A percentile compares a stretch with the other conserved stretches of the same genome.
phyloP scores from a whole-genome alignment of 2,113 vertebrate genomes.

The Tragelaphus strepsiceros region DNA sequence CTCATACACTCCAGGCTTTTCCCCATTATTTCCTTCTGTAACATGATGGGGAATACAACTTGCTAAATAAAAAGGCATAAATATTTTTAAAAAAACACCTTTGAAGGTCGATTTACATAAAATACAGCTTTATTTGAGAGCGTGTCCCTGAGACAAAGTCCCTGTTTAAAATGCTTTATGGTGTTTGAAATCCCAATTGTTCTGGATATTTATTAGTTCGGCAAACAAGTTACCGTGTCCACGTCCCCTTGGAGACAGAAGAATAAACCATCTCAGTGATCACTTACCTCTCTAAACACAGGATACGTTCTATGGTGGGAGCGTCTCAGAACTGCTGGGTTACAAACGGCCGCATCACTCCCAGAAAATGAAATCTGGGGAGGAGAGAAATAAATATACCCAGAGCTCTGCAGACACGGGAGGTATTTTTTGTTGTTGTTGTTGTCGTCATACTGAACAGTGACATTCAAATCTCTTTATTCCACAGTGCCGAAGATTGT shows the following conservation, averaged over 20 bases:
- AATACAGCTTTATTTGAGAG: slow-evolving; percentile 67
- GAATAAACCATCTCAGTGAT: slow-evolving; percentile 64
- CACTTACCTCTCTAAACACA: slow-evolving; percentile 54
- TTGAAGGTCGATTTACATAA: slow-evolving; percentile 60
- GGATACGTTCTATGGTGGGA: neutral
- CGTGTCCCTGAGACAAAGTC: slow-evolving; percentile 50
- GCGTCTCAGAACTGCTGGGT: neutral
- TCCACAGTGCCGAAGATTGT: slow-evolving; percentile 80
- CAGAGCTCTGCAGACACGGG: fast-evolving
- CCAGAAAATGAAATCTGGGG: slow-evolving; percentile 59
- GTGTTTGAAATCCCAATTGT: slow-evolving; percentile 51
- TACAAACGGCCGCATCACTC: slow-evolving; percentile 1
- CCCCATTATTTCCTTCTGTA: slow-evolving; percentile 27
- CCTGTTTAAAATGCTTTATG: slow-evolving; percentile 71
- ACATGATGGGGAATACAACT: slow-evolving; percentile 47
- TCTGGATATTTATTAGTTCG: slow-evolving; percentile 64
- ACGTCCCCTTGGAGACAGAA: slow-evolving; percentile 50
- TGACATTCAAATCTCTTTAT: slow-evolving; percentile 60
- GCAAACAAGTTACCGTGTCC: slow-evolving; percentile 52
- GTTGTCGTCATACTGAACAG: slow-evolving; percentile 8
- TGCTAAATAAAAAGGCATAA: slow-evolving; percentile 67
- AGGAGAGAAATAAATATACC: neutral
- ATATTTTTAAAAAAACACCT: neutral
- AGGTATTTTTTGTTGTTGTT: neutral
- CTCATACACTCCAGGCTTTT: neutral